phyloP scores from a whole-genome alignment of 2,888 invertebrate species.

The Dicyrtomina minuta region DNA sequence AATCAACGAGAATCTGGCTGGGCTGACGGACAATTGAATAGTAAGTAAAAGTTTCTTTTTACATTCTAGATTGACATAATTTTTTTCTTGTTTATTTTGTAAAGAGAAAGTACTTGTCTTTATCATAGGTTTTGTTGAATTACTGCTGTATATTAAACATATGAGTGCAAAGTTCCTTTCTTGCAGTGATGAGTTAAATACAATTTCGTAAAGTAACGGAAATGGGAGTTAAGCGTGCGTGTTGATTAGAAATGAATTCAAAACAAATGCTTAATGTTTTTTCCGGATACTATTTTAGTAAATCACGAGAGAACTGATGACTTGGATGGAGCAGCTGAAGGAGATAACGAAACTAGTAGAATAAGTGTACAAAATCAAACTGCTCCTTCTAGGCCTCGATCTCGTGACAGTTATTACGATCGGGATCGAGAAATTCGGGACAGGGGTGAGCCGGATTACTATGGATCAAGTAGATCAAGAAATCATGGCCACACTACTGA shows the following conservation, averaged over 20 bases:
- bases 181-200: no score
- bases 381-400: conserved; percentile 31
- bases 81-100: no score
- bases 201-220: no score
- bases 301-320: conserved; percentile 26
- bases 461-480: conserved; percentile 36
- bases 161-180: no score
- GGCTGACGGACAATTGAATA: conserved; percentile 33
- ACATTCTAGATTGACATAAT: no score
- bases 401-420: conserved; percentile 40
- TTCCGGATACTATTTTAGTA: not conserved
- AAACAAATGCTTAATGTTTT: no score
- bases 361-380: conserved; percentile 17
- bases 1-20: conserved; percentile 26
- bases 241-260: no score
- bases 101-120: no score
- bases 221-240: no score
- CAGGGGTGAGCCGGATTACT: conserved; percentile 35
- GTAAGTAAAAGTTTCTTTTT: no score
- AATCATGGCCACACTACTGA: conserved; percentile 25
- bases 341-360: conserved; percentile 30
- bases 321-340: conserved; percentile 34
- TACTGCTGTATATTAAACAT: no score
- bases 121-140: no score
- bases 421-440: conserved; percentile 37